A percentile compares a stretch with the other conserved stretches of the same genome.
Conservation (phyloP, 2,797 vertebrate species). For the Tauraco hartlaubi region DNA sequence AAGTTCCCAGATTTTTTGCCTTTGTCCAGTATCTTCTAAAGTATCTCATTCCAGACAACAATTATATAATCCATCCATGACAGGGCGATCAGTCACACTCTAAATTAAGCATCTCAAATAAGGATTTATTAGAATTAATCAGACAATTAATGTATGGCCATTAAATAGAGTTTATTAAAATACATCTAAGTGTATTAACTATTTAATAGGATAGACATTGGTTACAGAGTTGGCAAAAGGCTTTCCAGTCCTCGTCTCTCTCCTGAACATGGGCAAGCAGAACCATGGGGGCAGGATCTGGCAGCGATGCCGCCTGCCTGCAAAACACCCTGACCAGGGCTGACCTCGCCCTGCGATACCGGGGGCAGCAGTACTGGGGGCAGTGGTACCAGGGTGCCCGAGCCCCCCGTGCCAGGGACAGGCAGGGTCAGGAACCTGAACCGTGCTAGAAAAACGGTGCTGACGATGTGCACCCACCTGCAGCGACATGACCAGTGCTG, state of each 20-base stretch:
- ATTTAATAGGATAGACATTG: neutral
- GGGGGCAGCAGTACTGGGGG: too few species aligned
- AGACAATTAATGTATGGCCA: slow-evolving; percentile 61
- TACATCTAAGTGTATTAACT: slow-evolving; percentile 38
- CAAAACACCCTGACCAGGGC: neutral
- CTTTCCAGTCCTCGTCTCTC: neutral
- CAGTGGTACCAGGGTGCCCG: too few species aligned
- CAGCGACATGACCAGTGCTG: rapidly evolving
- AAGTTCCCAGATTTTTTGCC: slow-evolving; percentile 20
- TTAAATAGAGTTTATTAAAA: slow-evolving; percentile 66
- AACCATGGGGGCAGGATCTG: neutral
- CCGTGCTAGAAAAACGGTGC: neutral
- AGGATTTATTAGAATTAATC: slow-evolving; percentile 70
- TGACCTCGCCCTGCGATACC: neutral
- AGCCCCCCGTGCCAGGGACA: rapidly evolving
- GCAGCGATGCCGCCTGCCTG: rapidly evolving
- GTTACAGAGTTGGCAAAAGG: neutral
- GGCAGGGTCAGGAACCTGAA: neutral
- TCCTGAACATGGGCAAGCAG: rapidly evolving
- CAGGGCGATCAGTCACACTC: slow-evolving; percentile 62
- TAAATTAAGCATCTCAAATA: slow-evolving; percentile 71
- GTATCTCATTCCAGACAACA: slow-evolving; percentile 55
- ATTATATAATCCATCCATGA: slow-evolving; percentile 54
- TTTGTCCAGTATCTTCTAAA: slow-evolving; percentile 34
- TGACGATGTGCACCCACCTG: neutral